These are phyloP conservation scores for Psittacula derbiana DNA, from an alignment of 2,797 vertebrate species.

Conservation along the genomic window DNA sequence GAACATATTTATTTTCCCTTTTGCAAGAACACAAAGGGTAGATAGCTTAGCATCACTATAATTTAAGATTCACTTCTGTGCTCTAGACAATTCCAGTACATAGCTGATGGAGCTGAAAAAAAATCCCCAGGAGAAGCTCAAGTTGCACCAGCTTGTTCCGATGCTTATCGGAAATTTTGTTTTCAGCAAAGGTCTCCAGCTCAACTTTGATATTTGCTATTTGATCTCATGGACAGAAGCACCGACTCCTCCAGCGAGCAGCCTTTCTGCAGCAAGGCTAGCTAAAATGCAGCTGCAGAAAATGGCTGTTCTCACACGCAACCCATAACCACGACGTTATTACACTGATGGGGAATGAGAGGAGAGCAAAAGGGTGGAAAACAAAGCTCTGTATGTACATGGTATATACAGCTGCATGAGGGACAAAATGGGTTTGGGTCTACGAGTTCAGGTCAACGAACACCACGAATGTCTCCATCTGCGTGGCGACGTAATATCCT, in stretches of 20 bases:
- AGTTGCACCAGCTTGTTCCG: not conserved
- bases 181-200: not conserved
- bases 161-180: not conserved
- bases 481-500: conserved; percentile 47
- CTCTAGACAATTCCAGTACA: conserved; percentile 34
- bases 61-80: conserved; percentile 53
- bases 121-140: not conserved
- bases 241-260: not conserved
- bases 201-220: not conserved
- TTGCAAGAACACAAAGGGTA: conserved; percentile 55
- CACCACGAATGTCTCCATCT: conserved; percentile 56
- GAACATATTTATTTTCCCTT: conserved; percentile 58
- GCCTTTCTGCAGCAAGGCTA: not conserved
- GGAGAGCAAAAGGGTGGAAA: not conserved
- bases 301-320: not conserved
- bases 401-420: not conserved
- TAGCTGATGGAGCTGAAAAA: not conserved
- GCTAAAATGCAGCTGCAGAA: not conserved
- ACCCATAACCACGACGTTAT: not conserved
- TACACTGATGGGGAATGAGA: not conserved
- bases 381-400: not conserved
- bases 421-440: conserved; percentile 15
- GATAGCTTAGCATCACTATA: conserved; percentile 6
- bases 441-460: conserved; percentile 56
- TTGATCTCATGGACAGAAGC: not conserved